Percentiles rank a stretch among this genome's conserved stretches.
Conservation (phyloP, 2,888 invertebrate species). For the Nomada flava region DNA sequence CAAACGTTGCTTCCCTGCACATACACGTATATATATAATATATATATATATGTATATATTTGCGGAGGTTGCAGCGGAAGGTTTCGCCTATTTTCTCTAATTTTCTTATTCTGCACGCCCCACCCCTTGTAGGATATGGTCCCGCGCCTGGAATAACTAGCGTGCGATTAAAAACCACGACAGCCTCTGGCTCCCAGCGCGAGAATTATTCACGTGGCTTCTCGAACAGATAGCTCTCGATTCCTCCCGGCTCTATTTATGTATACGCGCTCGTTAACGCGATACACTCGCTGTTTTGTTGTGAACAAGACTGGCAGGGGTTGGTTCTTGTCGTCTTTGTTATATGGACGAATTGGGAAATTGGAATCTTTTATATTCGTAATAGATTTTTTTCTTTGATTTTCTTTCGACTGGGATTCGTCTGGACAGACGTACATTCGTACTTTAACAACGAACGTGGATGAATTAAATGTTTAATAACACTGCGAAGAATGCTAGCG, state of each 20-base stretch:
- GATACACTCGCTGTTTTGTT: neutral
- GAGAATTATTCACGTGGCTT: constrained; percentile 50
- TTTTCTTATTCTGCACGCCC: constrained; percentile 1
- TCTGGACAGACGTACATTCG: too few species aligned
- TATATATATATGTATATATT: too few species aligned
- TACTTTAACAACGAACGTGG: too few species aligned
- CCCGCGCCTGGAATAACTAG: constrained; percentile 56
- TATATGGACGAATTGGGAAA: neutral
- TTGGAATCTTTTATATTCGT: neutral
- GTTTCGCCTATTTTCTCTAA: constrained; percentile 24
- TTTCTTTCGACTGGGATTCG: too few species aligned
- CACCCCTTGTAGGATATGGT: constrained; percentile 27
- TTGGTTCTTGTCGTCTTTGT: neutral
- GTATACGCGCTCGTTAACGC: constrained; percentile 9
- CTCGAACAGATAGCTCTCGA: constrained; percentile 31
- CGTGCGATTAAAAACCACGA: constrained; percentile 58
- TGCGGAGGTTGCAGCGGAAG: neutral
- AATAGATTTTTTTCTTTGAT: too few species aligned
- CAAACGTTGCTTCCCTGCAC: neutral
- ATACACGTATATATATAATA: neutral
- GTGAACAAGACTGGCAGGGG: neutral
- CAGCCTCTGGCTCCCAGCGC: constrained; percentile 4
- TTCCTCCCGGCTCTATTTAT: constrained; percentile 2
- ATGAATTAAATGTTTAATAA: neutral
- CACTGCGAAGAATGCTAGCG: neutral